Evolutionary conservation across 2,113 vertebrate species (phyloP), one percentile per base, ranked within the genome.

Genomic region (Brachyhypopomus gauderio): DNA sequence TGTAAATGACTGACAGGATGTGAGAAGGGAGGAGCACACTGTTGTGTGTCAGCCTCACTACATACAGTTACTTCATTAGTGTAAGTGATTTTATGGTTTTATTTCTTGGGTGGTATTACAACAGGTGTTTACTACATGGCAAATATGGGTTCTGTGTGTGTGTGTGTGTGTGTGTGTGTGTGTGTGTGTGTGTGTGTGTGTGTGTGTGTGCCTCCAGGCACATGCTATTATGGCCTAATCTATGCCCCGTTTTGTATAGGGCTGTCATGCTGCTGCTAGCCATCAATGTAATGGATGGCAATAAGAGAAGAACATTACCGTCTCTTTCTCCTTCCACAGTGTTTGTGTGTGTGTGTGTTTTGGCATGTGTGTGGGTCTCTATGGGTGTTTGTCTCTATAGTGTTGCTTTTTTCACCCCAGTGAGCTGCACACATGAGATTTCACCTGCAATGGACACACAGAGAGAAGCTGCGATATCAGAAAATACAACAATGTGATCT

Each of bases 91-190:
- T 14, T 52, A 52, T 52, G 12, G 12, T 52, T 30, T 52, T 52
- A 52, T 52, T 48, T 48, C 45, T 48, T 48, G 6, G 2, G 6
- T 52, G 41, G n/a, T 23, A 7, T 14, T 25, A 52, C 71, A 55
- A 27, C 71, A 55, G 48, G 23, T 6, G 2, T 14, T 58, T 59
- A 36, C 1, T 5, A 74, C 5, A 74, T 4, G 27, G 22, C 16
- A 59, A 58, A 56, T 17, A 59, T 60, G 36, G 20, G 56, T n/a
- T 64, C 23, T n/a, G 34, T 73, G 55, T 16, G 2, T 23, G 20
- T 59, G 72, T 74, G 72, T 74, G 72, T 74, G 48, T 73, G 72
- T 75, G 12, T 79, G 56, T 25, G 41, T 76, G 76, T 73, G 81
- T n/a, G n/a, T n/a, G n/a, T 9, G 63, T 75, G 38, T 58, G 72